Evolutionary conservation across 2,888 invertebrate genomes (phyloP).

Genomic region (Dendrolimus houi): DNA sequence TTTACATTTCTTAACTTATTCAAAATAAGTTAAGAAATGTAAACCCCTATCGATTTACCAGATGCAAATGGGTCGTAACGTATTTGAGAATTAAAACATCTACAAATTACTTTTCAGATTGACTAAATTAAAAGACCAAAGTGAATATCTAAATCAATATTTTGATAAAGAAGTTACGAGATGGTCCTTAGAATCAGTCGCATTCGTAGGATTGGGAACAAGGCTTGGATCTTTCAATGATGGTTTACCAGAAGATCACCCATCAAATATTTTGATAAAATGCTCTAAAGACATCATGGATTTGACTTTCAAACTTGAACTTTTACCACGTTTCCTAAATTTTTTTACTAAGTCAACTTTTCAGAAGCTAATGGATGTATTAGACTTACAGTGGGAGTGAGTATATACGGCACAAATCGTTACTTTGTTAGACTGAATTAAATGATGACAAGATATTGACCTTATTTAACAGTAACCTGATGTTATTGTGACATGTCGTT

Average conservation of each 20-base stretch:
- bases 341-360: conserved; percentile 40
- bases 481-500: too few species aligned
- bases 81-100: background rate
- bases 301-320: conserved; percentile 39
- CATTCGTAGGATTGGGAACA: conserved; percentile 47
- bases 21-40: too few species aligned
- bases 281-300: conserved; percentile 41
- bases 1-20: too few species aligned
- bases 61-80: too few species aligned
- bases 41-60: too few species aligned
- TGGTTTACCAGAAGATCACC: conserved; percentile 37
- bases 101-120: conserved; percentile 35
- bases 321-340: conserved; percentile 44
- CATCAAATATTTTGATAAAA: conserved; percentile 39
- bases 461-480: too few species aligned
- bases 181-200: conserved; percentile 79
- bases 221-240: conserved; percentile 50
- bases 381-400: conserved; percentile 59
- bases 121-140: conserved; percentile 30
- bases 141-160: conserved; percentile 42
- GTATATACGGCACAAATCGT: conserved; percentile 15
- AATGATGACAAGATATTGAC: too few species aligned
- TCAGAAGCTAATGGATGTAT: conserved; percentile 43
- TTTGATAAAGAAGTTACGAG: conserved; percentile 74
- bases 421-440: too few species aligned